Base-by-base conservation (phyloP, 2,797 vertebrate species). In the Iguana delicatissima region DNA sequence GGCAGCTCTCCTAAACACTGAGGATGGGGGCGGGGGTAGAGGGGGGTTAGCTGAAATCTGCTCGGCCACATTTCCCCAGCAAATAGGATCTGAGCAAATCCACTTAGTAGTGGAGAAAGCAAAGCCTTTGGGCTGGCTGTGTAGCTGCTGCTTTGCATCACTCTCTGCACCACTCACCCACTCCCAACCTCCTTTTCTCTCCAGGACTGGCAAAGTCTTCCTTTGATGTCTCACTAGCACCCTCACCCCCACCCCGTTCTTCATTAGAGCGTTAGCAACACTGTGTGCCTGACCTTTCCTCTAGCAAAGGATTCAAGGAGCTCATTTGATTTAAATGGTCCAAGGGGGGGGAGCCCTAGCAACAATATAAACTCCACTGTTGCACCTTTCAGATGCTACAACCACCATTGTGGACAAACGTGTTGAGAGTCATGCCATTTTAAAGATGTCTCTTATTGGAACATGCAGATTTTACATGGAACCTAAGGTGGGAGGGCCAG, bases 71-170 rank as follows among this genome's bases (percentile, higher is more conserved):
- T 91, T 91, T 89, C 90, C n/a, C 79, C 87, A 42, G 90, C 87
- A 91, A 89, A 86, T 89, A 86, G 90, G 87, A 91, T 91, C 90
- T 76, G 46, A 82, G 69, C 87, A 89, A 89, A 91, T 89, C 90
- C 84, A 86, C 90, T 91, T 89, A 86, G 77, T 69, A 82, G 83
- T 42, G 32, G 87, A 85, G 90, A 89, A 81, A 89, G 90, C 90
- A 86, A 89, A 91, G 87, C 90, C 83, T 85, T 22, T 46, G 83
- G 90, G 83, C 77, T n/a, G 55, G 90, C 69, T 12, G 22, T 85
- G 38, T 52, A 22, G 77, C 82, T 35, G 22, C 73, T 57, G 42
- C 72, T 62, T 8, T 79, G 62, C 38, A 67, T 79, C 8, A 6
- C n/a, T 80, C 80, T 79, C 74, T 22, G 73, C n/a, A 52, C 59